Conservation (phyloP, 2,888 invertebrate species). For the Lepidocyrtinus sp. region DNA sequence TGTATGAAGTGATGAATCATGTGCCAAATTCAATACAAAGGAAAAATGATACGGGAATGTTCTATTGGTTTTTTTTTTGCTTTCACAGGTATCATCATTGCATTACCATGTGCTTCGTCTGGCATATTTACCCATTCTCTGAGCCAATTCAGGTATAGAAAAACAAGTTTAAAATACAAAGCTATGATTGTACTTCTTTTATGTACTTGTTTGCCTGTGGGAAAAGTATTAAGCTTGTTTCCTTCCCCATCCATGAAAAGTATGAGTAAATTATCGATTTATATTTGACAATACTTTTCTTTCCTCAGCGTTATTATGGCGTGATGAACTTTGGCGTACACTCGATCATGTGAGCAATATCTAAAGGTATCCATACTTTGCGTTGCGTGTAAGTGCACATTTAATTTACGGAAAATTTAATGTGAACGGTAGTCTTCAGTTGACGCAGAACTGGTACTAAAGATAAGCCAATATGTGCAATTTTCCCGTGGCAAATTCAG, state of each 20-base stretch:
- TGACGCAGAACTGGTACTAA: background rate
- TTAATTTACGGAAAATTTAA: too few species aligned
- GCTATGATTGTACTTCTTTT: background rate
- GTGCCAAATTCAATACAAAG: background rate
- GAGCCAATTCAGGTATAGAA: constrained; percentile 52
- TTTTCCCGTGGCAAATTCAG: too few species aligned
- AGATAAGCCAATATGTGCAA: too few species aligned
- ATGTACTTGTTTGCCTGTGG: too few species aligned
- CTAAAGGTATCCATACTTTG: constrained; percentile 59
- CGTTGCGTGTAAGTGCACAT: constrained; percentile 53
- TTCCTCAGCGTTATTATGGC: constrained; percentile 30
- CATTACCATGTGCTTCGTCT: constrained; percentile 56
- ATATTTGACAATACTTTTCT: background rate
- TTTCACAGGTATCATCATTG: constrained; percentile 54
- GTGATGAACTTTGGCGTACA: constrained; percentile 39
- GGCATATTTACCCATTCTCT: constrained; percentile 55
- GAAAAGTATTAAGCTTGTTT: too few species aligned
- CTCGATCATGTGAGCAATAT: constrained; percentile 51
- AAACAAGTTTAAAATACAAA: background rate
- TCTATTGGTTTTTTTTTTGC: constrained; percentile 16
- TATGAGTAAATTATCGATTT: too few species aligned
- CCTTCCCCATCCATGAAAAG: too few species aligned
- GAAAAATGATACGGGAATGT: background rate
- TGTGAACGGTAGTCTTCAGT: background rate
- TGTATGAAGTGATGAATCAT: too few species aligned